Evolutionary conservation across 2,888 invertebrate species (phyloP), one percentile per base, ranked within the genome.

Genomic region (Teleogryllus oceanicus): DNA sequence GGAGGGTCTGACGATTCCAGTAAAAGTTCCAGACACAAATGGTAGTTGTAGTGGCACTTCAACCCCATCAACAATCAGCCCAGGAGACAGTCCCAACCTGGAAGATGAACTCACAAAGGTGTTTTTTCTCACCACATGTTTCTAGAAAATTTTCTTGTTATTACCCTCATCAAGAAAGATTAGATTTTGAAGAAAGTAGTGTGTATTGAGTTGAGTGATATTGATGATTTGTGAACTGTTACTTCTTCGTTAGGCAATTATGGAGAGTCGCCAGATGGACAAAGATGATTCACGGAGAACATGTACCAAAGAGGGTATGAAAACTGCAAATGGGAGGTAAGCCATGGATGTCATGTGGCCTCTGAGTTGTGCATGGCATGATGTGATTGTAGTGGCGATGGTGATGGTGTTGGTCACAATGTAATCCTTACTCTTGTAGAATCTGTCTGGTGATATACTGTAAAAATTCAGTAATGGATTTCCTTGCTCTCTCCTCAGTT

Each of bases 61-160:
- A 49, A 88, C 88, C 10, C 88, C 88, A 3, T 88, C 88, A 80
- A 88, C 88, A 74, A 87, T 88, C 81, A 88, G 88, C 81, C 88
- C 88, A 1, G 88, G 88, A 20, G 87, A 88, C 81, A 86, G 83
- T n/a, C 83, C 83, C 82, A 84, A 82, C 79, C 82, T 84, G 50
- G 84, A 84, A 79, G 84, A 85, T 80, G 85, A 83, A 80, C 78
- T 83, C 18, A 81, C 79, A 75, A 84, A 83, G 83, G 84, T 83
- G 80, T 81, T 37, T 50, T 75, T 75, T 21, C 20, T 75, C 51
- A 76, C 76, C 76, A 37, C 76, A 37, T 24, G 76, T 24, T 76
- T 76, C 49, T 76, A 37, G 76, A 49, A 76, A n/a, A 20, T 16
- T 76, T n/a, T n/a, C 49, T 2, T n/a, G 8, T 75, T 37, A 37